A percentile compares a stretch with the other conserved stretches of the same genome.
Conservation (phyloP, 2,113 vertebrate species). For the Triplophysa tibetana region DNA sequence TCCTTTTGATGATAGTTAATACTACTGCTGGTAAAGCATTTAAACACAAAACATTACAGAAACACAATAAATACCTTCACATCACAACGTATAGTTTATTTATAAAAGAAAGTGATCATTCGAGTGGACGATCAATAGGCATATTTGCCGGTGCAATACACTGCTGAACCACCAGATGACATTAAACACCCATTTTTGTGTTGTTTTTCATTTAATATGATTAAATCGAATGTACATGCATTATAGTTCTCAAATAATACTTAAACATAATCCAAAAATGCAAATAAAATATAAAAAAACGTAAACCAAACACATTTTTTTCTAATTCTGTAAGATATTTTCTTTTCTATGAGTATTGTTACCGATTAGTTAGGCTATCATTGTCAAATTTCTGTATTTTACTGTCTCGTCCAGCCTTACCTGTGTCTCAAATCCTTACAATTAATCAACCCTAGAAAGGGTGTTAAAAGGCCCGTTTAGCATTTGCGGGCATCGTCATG, state of each 20-base stretch:
- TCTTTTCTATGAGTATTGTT: too few species aligned
- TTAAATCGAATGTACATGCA: too few species aligned
- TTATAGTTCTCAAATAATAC: too few species aligned
- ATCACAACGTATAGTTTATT: too few species aligned
- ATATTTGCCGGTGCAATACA: not conserved
- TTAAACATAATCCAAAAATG: too few species aligned
- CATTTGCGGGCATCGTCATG: not conserved
- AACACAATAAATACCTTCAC: not conserved
- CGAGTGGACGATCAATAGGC: too few species aligned
- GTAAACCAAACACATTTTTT: too few species aligned
- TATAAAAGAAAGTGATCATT: too few species aligned
- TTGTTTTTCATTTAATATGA: not conserved
- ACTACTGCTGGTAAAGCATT: slow-evolving; percentile 68
- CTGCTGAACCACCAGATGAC: not conserved
- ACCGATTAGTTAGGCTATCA: too few species aligned
- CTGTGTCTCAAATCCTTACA: not conserved
- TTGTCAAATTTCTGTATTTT: not conserved
- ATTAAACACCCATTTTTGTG: not conserved
- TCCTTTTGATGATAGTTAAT: slow-evolving; percentile 67
- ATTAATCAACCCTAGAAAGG: not conserved
- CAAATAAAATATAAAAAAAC: too few species aligned
- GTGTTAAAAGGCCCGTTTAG: not conserved
- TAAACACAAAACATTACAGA: not conserved
- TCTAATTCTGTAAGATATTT: too few species aligned
- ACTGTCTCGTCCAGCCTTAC: not conserved